phyloP scores from a whole-genome alignment of 2,113 vertebrate species.

The Clarias batrachus region DNA sequence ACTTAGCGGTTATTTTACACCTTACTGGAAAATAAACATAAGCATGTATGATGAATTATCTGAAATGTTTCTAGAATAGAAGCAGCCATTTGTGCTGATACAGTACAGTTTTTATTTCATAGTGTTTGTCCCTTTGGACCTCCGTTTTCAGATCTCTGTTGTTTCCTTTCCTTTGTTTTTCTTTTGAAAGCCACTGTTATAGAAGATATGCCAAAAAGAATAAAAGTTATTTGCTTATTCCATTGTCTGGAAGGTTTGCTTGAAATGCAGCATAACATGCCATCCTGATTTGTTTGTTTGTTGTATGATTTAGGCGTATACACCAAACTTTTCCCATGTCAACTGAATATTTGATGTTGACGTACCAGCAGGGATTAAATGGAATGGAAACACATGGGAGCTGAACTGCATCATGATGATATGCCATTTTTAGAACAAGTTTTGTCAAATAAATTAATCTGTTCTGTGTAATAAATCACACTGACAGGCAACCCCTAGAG shows the following conservation, averaged over 20 bases:
- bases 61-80: not conserved
- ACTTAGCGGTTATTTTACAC: slow-evolving; percentile 21
- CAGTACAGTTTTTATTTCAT: not conserved
- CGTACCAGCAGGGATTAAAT: not conserved
- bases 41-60: slow-evolving; percentile 8
- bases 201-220: not conserved
- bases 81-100: slow-evolving; percentile 14
- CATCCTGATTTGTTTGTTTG: not conserved
- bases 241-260: not conserved
- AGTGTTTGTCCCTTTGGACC: not conserved
- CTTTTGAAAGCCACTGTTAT: not conserved
- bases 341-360: not conserved
- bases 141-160: no score
- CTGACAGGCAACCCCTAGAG: not conserved
- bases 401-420: not conserved
- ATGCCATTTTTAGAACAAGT: not conserved
- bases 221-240: not conserved
- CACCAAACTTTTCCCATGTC: not conserved
- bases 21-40: slow-evolving; percentile 19
- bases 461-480: not conserved
- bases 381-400: slow-evolving; percentile 1
- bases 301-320: not conserved
- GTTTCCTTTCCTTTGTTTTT: no score
- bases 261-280: not conserved
- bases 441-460: not conserved